phyloP scores from a whole-genome alignment of 1,140 invertebrate species.

The Elysia chlorotica region DNA sequence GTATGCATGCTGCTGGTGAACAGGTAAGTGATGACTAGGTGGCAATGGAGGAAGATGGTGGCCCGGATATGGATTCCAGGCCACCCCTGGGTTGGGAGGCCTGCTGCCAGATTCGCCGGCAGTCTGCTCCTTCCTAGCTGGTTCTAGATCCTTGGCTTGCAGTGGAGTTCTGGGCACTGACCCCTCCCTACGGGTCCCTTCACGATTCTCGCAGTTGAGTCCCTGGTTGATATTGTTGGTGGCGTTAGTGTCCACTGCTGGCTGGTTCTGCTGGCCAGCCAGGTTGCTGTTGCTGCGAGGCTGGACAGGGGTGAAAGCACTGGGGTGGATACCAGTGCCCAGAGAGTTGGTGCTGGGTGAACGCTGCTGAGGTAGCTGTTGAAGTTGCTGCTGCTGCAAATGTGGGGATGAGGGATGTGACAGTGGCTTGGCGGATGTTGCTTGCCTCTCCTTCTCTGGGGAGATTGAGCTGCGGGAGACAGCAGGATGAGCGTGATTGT shows the following conservation, averaged over 20 bases:
- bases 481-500: not conserved
- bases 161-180: not conserved
- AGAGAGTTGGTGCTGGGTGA: conserved; percentile 47
- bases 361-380: conserved; percentile 38
- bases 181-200: not conserved
- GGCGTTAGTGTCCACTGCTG: not conserved
- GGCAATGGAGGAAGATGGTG: conserved; percentile 16
- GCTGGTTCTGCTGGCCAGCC: conserved; percentile 33
- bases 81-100: conserved; percentile 19
- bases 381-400: no score
- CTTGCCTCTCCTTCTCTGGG: not conserved
- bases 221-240: no score
- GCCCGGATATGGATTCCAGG: conserved; percentile 12
- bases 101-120: conserved; percentile 21
- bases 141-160: no score
- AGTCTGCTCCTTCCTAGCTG: no score
- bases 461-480: not conserved
- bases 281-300: conserved; percentile 50
- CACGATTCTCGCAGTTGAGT: no score
- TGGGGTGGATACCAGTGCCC: conserved; percentile 38
- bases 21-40: no score
- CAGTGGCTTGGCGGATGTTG: conserved; percentile 24
- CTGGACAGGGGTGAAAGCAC: conserved; percentile 51
- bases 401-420: no score
- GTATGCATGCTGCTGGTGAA: conserved; percentile 9